Evolutionary conservation across 2,888 invertebrate species (phyloP).

Genomic region (Hirtodrosophila alboralis): DNA sequence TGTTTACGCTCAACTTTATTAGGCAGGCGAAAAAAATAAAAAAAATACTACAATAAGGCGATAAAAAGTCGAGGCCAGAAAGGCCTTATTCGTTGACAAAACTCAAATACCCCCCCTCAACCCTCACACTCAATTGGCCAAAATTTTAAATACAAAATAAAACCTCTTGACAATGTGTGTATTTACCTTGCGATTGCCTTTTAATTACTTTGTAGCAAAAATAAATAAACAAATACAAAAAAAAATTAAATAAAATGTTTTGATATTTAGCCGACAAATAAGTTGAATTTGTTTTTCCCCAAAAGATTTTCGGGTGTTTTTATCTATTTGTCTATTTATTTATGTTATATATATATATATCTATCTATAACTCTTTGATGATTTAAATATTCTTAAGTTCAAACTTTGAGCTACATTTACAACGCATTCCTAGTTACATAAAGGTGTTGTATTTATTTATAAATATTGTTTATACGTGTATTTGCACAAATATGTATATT

Average conservation of each 20-base stretch:
- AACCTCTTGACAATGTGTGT: constrained; percentile 23
- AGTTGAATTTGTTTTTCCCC: constrained; percentile 29
- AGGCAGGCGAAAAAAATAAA: constrained; percentile 27
- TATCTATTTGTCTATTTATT: background rate
- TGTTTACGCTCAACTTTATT: constrained; percentile 62
- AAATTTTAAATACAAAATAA: too few species aligned
- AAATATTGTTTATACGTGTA: too few species aligned
- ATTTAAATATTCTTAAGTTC: too few species aligned
- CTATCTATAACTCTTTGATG: too few species aligned
- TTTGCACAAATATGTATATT: too few species aligned
- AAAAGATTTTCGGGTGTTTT: constrained; percentile 3
- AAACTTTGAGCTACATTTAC: too few species aligned
- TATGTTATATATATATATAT: too few species aligned
- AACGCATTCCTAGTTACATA: too few species aligned
- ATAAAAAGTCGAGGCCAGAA: background rate
- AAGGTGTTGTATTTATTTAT: too few species aligned
- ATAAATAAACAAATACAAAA: constrained; percentile 67
- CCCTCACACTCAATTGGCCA: too few species aligned
- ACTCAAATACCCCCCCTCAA: constrained; percentile 1
- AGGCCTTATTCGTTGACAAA: constrained; percentile 12
- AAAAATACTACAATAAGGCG: background rate
- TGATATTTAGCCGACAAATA: constrained; percentile 24
- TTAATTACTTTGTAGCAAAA: constrained; percentile 67
- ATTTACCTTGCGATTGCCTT: constrained; percentile 57
- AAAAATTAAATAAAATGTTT: too few species aligned